A percentile compares a stretch with the other conserved stretches of the same genome.
These are phyloP conservation scores for Patella ulyssiponensis DNA, from an alignment of 2,888 invertebrate genomes.

Conservation along the genomic window DNA sequence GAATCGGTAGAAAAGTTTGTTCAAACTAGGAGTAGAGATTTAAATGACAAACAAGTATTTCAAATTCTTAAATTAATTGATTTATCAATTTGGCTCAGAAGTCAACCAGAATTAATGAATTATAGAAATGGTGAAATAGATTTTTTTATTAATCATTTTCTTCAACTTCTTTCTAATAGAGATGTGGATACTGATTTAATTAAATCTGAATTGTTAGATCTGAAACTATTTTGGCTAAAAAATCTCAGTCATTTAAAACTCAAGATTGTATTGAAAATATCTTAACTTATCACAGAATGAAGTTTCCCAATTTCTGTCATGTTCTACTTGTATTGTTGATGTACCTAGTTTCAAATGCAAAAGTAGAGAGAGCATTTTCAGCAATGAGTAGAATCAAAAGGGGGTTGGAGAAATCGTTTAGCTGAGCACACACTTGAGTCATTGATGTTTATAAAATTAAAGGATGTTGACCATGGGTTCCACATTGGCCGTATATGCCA, in stretches of 20 bases:
- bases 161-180: too few species aligned
- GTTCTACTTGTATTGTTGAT: background rate
- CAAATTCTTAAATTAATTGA: background rate
- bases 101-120: background rate
- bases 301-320: background rate
- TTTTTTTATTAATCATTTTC: too few species aligned
- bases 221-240: too few species aligned
- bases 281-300: too few species aligned
- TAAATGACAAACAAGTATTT: background rate
- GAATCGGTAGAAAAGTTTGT: background rate
- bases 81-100: background rate
- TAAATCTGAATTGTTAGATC: too few species aligned
- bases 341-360: too few species aligned
- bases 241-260: too few species aligned
- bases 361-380: conserved; percentile 13
- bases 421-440: background rate
- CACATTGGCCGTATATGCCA: too few species aligned
- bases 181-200: too few species aligned
- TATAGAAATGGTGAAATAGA: conserved; percentile 3
- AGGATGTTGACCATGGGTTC: too few species aligned
- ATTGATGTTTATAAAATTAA: too few species aligned
- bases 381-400: background rate
- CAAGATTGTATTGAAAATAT: too few species aligned
- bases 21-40: background rate
- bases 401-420: conserved; percentile 6